Conservation (phyloP, 2,113 vertebrate species). For the Hippocampus mohnikei region DNA sequence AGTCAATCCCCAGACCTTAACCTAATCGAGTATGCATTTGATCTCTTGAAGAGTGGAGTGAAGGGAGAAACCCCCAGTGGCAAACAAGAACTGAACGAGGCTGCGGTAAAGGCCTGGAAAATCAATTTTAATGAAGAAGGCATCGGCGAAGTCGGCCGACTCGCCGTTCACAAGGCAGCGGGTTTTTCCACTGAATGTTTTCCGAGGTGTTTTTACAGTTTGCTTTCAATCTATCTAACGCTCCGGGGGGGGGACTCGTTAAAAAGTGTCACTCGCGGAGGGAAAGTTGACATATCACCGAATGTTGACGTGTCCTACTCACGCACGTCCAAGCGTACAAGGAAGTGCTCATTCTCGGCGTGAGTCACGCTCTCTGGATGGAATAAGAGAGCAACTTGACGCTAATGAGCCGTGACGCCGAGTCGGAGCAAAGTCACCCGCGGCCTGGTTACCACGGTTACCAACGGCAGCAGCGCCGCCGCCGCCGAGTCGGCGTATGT, state of each 20-base stretch:
- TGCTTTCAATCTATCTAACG: neutral
- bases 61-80: no score
- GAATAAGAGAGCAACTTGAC: neutral
- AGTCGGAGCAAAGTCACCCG: neutral
- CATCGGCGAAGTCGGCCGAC: no score
- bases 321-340: neutral
- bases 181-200: no score
- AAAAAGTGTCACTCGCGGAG: neutral
- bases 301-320: neutral
- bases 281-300: neutral
- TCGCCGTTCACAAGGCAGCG: no score
- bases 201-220: no score
- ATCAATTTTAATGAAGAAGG: no score
- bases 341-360: neutral
- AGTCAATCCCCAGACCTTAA: no score
- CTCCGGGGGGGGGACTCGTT: neutral
- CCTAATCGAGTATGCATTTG: no score
- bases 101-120: no score
- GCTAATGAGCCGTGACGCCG: slow-evolving; percentile 2
- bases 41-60: no score
- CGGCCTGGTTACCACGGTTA: neutral
- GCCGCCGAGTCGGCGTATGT: no score
- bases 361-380: neutral
- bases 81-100: no score
- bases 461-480: neutral